Evolutionary conservation across 2,113 vertebrate species (phyloP).

Genomic region (Python bivittatus): DNA sequence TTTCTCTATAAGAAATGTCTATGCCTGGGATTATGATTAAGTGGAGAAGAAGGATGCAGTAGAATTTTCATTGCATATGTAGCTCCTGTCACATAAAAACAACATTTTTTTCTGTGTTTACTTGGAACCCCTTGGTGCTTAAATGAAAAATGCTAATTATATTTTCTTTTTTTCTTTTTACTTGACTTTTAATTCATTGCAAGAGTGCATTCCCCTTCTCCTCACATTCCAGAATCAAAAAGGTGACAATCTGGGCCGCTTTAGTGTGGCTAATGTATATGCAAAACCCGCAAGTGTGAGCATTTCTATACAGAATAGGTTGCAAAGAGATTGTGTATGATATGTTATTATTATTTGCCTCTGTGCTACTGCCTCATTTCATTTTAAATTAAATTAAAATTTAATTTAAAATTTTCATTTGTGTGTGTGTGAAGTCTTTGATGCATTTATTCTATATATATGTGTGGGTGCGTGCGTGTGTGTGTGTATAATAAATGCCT

Average conservation of each 20-base stretch:
- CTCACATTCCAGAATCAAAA: background rate
- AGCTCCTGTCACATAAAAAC: background rate
- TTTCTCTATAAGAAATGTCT: background rate
- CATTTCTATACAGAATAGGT: background rate
- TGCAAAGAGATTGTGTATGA: background rate
- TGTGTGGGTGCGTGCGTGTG: too few relatives aligned
- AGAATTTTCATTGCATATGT: background rate
- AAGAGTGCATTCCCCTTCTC: background rate
- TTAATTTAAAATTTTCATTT: constrained; percentile 7
- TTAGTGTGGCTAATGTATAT: background rate
- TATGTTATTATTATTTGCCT: background rate
- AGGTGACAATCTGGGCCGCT: background rate
- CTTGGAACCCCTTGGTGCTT: background rate
- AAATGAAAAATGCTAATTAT: constrained; percentile 17
- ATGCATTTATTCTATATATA: background rate
- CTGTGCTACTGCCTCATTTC: background rate
- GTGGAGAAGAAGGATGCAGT: background rate
- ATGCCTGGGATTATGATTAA: background rate
- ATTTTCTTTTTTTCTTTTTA: background rate
- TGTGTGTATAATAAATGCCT: too few relatives aligned
- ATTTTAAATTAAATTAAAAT: background rate
- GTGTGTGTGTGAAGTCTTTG: background rate
- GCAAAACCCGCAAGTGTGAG: background rate
- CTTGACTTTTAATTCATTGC: background rate
- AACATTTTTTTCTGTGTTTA: background rate